phyloP scores from a whole-genome alignment of 2,888 invertebrate genomes.

The Mamestra brassicae region DNA sequence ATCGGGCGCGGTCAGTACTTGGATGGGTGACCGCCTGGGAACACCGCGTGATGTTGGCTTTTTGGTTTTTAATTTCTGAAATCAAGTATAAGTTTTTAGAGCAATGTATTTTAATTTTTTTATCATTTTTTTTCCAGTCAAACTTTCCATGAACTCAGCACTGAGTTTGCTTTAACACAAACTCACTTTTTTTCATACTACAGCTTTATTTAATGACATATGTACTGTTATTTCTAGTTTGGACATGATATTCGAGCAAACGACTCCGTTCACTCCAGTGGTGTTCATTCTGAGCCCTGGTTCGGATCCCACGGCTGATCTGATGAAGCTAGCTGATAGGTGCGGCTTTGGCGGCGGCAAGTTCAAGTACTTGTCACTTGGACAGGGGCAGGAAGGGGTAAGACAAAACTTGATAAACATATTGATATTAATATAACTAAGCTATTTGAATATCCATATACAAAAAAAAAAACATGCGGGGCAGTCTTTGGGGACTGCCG shows the following conservation, averaged over 20 bases:
- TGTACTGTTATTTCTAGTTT: conserved; percentile 89
- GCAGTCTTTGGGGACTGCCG: too few relatives aligned
- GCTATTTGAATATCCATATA: too few relatives aligned
- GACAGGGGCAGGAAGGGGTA: conserved; percentile 98
- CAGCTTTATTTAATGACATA: too few relatives aligned
- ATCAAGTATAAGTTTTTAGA: too few relatives aligned
- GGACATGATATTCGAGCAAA: conserved; percentile 96
- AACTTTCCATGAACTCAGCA: too few relatives aligned
- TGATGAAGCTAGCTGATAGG: conserved; percentile 94
- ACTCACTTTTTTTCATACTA: too few relatives aligned
- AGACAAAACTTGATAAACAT: conserved; percentile 57
- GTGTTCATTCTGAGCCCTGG: conserved; percentile 98
- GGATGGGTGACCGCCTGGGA: conserved; percentile 84
- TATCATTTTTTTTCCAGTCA: too few relatives aligned
- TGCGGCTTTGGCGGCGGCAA: conserved; percentile 93
- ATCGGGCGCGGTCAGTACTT: conserved; percentile 84
- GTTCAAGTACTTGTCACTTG: conserved; percentile 97
- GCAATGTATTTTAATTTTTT: too few relatives aligned
- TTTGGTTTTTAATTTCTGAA: too few relatives aligned
- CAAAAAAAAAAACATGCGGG: too few relatives aligned
- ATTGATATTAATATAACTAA: not conserved
- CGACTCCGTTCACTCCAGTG: conserved; percentile 95
- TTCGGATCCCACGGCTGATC: conserved; percentile 97
- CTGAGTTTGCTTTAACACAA: too few relatives aligned
- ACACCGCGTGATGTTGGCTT: conserved; percentile 78